Conservation (phyloP, 2,797 vertebrate species). For the Chloroceryle amazona region DNA sequence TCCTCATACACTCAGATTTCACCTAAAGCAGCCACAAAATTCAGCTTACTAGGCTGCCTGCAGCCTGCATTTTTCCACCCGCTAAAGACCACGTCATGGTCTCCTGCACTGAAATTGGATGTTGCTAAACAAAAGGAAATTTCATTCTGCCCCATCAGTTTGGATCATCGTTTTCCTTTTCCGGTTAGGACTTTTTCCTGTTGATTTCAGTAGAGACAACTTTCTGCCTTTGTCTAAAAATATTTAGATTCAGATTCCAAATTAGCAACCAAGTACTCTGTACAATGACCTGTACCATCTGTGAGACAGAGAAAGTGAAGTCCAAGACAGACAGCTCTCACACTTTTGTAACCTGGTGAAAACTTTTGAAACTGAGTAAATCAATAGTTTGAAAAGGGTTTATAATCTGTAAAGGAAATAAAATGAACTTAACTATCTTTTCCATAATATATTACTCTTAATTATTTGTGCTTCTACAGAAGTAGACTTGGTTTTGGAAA, state of each 20-base stretch:
- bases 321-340: background rate
- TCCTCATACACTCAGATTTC: background rate
- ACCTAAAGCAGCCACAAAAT: background rate
- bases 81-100: background rate
- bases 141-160: conserved; percentile 29
- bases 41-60: background rate
- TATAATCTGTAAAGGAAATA: background rate
- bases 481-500: background rate
- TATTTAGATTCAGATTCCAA: background rate
- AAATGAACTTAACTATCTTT: background rate
- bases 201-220: background rate
- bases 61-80: background rate
- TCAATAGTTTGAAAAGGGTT: background rate
- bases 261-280: background rate
- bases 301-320: background rate
- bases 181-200: background rate
- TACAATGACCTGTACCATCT: background rate
- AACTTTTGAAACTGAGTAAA: background rate
- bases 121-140: conserved; percentile 11
- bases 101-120: background rate
- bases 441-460: background rate
- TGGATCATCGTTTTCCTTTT: background rate
- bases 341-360: background rate
- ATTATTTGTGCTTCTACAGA: background rate
- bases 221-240: background rate